phyloP scores from a whole-genome alignment of 2,888 invertebrate species.

The Lamellibrachia columna region DNA sequence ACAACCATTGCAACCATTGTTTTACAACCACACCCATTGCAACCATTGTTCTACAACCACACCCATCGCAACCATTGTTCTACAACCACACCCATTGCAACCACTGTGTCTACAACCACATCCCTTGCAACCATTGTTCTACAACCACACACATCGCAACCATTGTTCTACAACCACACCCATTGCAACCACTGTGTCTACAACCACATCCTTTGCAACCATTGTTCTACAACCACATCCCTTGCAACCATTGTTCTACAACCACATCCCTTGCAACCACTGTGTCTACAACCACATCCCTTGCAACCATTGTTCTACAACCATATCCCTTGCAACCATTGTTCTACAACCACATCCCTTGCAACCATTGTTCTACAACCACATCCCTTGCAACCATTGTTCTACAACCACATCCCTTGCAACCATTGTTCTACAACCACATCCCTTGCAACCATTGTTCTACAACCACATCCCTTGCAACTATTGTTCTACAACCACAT shows the following conservation, averaged over 20 bases:
- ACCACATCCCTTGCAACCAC: no score
- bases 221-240: no score
- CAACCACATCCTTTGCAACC: neutral
- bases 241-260: no score
- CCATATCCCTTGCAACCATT: neutral
- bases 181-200: neutral
- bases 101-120: neutral
- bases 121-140: neutral
- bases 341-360: neutral
- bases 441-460: neutral
- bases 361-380: no score
- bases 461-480: neutral
- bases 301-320: neutral
- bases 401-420: neutral
- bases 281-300: no score
- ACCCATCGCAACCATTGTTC: neutral
- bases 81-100: neutral
- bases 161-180: neutral
- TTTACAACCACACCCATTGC: neutral
- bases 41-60: neutral
- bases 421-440: neutral
- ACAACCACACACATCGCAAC: neutral
- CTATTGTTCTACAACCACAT: neutral
- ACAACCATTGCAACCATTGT: no score
- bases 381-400: no score